These are phyloP conservation scores for Trichonephila clavata DNA, from an alignment of 1,140 invertebrate species.

Conservation along the genomic window DNA sequence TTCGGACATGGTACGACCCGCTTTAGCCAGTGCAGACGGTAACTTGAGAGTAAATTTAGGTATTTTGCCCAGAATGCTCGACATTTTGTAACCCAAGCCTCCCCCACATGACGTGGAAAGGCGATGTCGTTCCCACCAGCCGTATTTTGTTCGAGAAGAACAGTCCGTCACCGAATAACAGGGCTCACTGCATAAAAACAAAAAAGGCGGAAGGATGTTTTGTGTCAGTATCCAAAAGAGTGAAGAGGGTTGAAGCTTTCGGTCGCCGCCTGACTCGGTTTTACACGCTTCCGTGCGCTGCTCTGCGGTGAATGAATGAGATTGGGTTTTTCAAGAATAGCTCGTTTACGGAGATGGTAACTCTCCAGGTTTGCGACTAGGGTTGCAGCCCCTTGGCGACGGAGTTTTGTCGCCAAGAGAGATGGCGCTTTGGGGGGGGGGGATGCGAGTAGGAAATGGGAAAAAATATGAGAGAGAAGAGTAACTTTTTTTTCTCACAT, in stretches of 20 bases:
- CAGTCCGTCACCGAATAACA: slow-evolving; percentile 17
- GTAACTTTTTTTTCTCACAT: neutral
- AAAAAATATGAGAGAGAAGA: neutral
- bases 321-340: slow-evolving; percentile 6
- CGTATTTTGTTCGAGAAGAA: slow-evolving; percentile 66
- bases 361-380: slow-evolving; percentile 32
- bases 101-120: slow-evolving; percentile 75
- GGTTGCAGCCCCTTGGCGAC: slow-evolving; percentile 27
- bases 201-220: neutral
- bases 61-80: slow-evolving; percentile 74
- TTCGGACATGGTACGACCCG: slow-evolving; percentile 74
- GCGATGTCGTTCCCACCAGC: slow-evolving; percentile 69
- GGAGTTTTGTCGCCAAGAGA: slow-evolving; percentile 38
- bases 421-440: neutral
- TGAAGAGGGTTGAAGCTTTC: neutral
- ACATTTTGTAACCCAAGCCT: slow-evolving; percentile 74
- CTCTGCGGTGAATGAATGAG: slow-evolving; percentile 56
- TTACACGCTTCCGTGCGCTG: slow-evolving; percentile 24
- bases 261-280: neutral
- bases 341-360: slow-evolving; percentile 51
- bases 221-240: slow-evolving; percentile 36
- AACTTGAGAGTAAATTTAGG: slow-evolving; percentile 76
- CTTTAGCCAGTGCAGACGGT: slow-evolving; percentile 73
- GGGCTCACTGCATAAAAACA: slow-evolving; percentile 48
- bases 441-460: neutral